Percentiles rank a stretch among this genome's conserved stretches.
These are phyloP conservation scores for Drosophila demipolita DNA, from an alignment of 2,888 invertebrate genomes.

Conservation along the genomic window DNA sequence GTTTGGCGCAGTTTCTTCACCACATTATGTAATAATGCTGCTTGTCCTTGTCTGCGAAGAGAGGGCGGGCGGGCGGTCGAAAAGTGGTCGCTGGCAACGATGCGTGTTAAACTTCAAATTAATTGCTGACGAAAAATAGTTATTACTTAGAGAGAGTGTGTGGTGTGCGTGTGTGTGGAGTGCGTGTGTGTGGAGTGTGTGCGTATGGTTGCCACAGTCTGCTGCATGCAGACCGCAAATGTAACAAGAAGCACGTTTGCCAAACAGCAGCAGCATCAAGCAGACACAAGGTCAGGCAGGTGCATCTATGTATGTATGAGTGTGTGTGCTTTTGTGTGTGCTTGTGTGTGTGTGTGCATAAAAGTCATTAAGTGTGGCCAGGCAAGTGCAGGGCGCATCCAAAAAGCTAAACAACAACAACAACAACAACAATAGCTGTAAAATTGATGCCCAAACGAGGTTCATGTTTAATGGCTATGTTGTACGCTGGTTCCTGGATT, in stretches of 20 bases:
- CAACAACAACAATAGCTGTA: conserved; percentile 36
- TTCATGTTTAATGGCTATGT: conserved; percentile 81
- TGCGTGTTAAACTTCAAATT: conserved; percentile 78
- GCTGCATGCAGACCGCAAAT: conserved; percentile 64
- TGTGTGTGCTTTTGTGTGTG: conserved; percentile 37
- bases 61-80: not conserved
- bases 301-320: conserved; percentile 35
- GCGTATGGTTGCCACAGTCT: conserved; percentile 45
- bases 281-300: conserved; percentile 48
- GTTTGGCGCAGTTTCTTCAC: conserved; percentile 3
- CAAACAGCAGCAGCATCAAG: conserved; percentile 24
- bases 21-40: conserved; percentile 67
- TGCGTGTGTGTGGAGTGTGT: not conserved
- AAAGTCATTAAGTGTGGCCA: conserved; percentile 78
- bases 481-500: conserved; percentile 42
- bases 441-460: conserved; percentile 75
- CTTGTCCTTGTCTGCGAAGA: conserved; percentile 15
- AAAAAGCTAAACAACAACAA: conserved; percentile 61
- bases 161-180: not conserved
- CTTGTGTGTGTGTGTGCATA: conserved; percentile 49
- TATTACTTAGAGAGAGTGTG: conserved; percentile 33
- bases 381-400: conserved; percentile 70
- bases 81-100: conserved; percentile 16
- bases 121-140: conserved; percentile 77
- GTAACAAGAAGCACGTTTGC: conserved; percentile 73